These are phyloP conservation scores for Augiades crinisus DNA, from an alignment of 2,888 invertebrate species.

Conservation along the genomic window DNA sequence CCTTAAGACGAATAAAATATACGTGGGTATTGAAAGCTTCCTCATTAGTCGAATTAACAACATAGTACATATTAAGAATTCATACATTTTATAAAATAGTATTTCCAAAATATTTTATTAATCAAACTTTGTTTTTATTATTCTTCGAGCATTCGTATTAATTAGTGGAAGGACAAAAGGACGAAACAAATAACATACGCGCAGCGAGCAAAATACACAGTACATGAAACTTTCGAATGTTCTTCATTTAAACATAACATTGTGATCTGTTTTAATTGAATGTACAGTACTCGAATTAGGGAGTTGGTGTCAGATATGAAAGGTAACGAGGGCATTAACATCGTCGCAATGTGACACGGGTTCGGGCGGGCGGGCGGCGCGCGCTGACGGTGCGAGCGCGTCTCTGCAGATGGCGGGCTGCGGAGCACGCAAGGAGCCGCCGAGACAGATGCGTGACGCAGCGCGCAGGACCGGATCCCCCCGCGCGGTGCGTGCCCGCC, in stretches of 20 bases:
- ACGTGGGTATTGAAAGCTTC: no score
- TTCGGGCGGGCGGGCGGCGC: slow-evolving; percentile 35
- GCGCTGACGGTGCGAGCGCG: slow-evolving; percentile 41
- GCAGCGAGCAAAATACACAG: no score
- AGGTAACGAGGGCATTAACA: slow-evolving; percentile 47
- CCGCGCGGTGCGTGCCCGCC: slow-evolving; percentile 55
- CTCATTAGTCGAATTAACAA: no score
- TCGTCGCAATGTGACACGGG: slow-evolving; percentile 41
- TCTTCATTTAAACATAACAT: background rate
- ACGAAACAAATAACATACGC: background rate
- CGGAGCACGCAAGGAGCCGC: slow-evolving; percentile 68
- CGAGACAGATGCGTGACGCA: slow-evolving; percentile 79
- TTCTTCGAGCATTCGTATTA: background rate
- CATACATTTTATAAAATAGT: no score
- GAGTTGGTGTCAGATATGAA: slow-evolving; percentile 29
- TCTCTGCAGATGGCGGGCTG: slow-evolving; percentile 71
- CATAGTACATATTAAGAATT: no score
- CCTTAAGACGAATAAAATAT: no score
- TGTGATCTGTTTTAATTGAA: slow-evolving; percentile 11
- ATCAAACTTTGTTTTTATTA: no score
- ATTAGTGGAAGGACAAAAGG: background rate
- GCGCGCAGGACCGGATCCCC: slow-evolving; percentile 73
- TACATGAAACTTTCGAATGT: background rate
- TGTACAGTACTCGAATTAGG: slow-evolving; percentile 33
- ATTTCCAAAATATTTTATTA: no score